Conservation (phyloP, 1,140 invertebrate species). For the Drusus annulatus region DNA sequence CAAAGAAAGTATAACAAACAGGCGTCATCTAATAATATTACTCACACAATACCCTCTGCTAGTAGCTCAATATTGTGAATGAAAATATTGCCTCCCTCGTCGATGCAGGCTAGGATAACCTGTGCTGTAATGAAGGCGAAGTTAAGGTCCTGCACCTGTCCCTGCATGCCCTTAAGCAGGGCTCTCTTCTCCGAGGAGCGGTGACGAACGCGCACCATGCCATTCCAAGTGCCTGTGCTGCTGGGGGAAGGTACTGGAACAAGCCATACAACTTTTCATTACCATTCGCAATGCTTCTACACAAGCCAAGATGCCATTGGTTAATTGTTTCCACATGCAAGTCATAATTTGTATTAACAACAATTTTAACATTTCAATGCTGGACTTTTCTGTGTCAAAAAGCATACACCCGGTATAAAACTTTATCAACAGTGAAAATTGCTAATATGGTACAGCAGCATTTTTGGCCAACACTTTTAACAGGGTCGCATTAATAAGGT, state of each 20-base stretch:
- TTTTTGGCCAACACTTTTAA: too few relatives aligned
- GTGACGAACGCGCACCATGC: constrained; percentile 87
- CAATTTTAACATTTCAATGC: too few relatives aligned
- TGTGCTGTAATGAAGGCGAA: constrained; percentile 87
- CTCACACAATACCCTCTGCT: constrained; percentile 71
- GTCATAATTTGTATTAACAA: too few relatives aligned
- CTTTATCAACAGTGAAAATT: too few relatives aligned
- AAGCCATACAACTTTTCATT: not conserved
- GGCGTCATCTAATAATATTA: not conserved
- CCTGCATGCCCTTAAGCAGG: constrained; percentile 89
- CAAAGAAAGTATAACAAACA: too few relatives aligned
- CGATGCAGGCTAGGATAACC: constrained; percentile 88
- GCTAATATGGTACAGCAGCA: too few relatives aligned
- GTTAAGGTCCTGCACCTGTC: constrained; percentile 88
- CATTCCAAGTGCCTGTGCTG: constrained; percentile 77
- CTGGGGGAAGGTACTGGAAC: constrained; percentile 62
- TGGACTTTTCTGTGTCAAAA: too few relatives aligned
- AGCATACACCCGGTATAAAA: too few relatives aligned
- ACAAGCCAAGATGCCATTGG: too few relatives aligned
- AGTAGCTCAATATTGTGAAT: constrained; percentile 84
- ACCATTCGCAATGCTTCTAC: too few relatives aligned
- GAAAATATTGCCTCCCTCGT: constrained; percentile 86
- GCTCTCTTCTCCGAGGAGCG: constrained; percentile 82
- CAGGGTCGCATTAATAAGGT: too few relatives aligned
- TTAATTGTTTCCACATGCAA: too few relatives aligned